phyloP scores from a whole-genome alignment of 2,888 invertebrate species.

The Gibbula magus region DNA sequence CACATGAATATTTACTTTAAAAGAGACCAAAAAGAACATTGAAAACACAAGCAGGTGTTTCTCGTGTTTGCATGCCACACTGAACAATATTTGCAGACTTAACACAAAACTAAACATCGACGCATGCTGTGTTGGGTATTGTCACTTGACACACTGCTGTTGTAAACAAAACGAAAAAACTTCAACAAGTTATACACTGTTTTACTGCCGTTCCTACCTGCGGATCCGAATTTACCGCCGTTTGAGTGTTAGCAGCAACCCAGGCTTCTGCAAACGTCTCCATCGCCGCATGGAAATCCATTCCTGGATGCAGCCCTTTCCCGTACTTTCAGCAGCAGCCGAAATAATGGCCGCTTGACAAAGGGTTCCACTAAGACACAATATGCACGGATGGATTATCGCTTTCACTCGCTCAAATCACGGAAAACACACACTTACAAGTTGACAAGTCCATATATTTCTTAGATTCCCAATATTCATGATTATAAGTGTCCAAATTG shows the following conservation, averaged over 20 bases:
- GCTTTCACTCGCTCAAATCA: constrained; percentile 21
- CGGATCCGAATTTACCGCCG: constrained; percentile 59
- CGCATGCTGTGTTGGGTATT: background rate
- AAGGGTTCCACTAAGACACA: constrained; percentile 26
- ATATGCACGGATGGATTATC: constrained; percentile 37
- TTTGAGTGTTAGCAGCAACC: constrained; percentile 89
- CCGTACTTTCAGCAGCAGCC: constrained; percentile 6
- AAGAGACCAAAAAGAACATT: background rate
- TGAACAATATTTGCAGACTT: constrained; percentile 3
- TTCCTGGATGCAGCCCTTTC: constrained; percentile 69
- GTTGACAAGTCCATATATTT: constrained; percentile 13
- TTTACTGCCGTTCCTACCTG: constrained; percentile 44
- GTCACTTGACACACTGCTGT: background rate
- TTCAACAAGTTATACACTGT: constrained; percentile 27
- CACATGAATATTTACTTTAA: background rate
- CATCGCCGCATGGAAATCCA: constrained; percentile 99
- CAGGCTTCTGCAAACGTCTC: constrained; percentile 98
- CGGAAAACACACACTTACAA: constrained; percentile 9
- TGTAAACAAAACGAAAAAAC: constrained; percentile 24
- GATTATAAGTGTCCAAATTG: constrained; percentile 10
- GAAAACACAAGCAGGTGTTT: background rate
- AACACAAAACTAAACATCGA: background rate
- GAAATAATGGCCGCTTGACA: constrained; percentile 26
- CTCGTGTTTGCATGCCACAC: background rate
- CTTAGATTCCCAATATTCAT: background rate